These are phyloP conservation scores for Cetonia aurata DNA, from an alignment of 2,888 invertebrate genomes.

Conservation along the genomic window DNA sequence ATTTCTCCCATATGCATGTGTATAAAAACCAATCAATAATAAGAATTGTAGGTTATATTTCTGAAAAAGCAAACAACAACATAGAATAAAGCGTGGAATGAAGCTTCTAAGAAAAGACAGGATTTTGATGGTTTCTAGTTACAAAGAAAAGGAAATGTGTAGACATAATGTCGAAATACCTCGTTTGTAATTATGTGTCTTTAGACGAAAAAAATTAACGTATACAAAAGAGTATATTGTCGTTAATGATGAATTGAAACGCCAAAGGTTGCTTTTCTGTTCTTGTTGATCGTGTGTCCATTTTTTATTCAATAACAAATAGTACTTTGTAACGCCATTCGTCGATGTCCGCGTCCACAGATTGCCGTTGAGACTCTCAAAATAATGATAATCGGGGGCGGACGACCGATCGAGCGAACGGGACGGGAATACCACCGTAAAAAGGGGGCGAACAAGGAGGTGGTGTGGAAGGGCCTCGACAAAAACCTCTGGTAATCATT, in stretches of 20 bases:
- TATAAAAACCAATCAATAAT: too few relatives aligned
- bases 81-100: too few relatives aligned
- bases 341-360: slow-evolving; percentile 22
- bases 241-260: slow-evolving; percentile 37
- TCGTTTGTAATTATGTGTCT: too few relatives aligned
- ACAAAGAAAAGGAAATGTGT: too few relatives aligned
- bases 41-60: too few relatives aligned
- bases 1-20: too few relatives aligned
- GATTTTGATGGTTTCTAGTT: too few relatives aligned
- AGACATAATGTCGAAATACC: too few relatives aligned
- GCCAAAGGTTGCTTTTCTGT: slow-evolving; percentile 26
- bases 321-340: slow-evolving; percentile 29
- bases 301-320: slow-evolving; percentile 37
- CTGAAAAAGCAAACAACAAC: too few relatives aligned
- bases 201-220: too few relatives aligned
- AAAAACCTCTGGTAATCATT: slow-evolving; percentile 46
- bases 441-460: slow-evolving; percentile 35
- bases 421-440: slow-evolving; percentile 25
- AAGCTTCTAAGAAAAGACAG: too few relatives aligned
- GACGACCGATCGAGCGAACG: slow-evolving; percentile 34
- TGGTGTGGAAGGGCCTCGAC: slow-evolving; percentile 39
- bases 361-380: slow-evolving; percentile 37
- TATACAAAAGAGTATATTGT: slow-evolving; percentile 2
- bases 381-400: slow-evolving; percentile 26
- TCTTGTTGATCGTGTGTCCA: slow-evolving; percentile 1